These are phyloP conservation scores for Periophthalmus magnuspinnatus DNA, from an alignment of 2,797 vertebrate genomes.

Conservation along the genomic window DNA sequence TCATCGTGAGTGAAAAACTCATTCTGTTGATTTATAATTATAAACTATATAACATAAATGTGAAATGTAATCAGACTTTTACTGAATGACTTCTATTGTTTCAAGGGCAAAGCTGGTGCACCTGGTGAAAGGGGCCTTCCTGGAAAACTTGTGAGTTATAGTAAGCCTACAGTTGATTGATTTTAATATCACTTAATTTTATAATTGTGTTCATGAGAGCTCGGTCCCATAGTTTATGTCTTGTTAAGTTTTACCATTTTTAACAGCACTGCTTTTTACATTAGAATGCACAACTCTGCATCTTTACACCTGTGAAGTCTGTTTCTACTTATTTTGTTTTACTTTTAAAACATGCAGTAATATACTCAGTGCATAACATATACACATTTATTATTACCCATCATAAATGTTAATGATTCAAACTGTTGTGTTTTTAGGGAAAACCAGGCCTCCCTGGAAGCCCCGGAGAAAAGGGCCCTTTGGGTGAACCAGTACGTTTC, in stretches of 20 bases:
- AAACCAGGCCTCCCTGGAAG: conserved; percentile 81
- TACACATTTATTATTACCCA: too few species aligned
- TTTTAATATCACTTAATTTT: background rate
- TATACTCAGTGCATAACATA: too few species aligned
- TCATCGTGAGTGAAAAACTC: conserved; percentile 80
- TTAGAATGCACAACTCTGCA: too few species aligned
- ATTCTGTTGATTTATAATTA: conserved; percentile 16
- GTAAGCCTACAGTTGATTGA: background rate
- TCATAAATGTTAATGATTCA: too few species aligned
- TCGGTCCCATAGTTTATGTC: too few species aligned
- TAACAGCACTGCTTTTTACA: too few species aligned
- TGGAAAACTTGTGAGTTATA: conserved; percentile 84
- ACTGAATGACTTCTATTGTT: conserved; percentile 46
- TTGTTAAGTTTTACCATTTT: too few species aligned
- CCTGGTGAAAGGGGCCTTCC: conserved; percentile 86
- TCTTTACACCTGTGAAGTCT: too few species aligned
- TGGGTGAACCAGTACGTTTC: conserved; percentile 89
- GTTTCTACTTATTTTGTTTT: too few species aligned
- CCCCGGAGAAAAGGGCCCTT: conserved; percentile 83
- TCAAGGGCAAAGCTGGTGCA: conserved; percentile 88
- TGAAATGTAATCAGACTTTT: background rate
- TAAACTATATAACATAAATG: too few species aligned
- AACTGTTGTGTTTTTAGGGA: conserved; percentile 79
- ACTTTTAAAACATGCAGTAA: too few species aligned
- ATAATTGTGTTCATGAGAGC: background rate